Percentiles rank a stretch among this genome's conserved stretches.
Evolutionary conservation across 2,113 vertebrate species (phyloP).

Genomic region (Oncorhynchus clarkii): DNA sequence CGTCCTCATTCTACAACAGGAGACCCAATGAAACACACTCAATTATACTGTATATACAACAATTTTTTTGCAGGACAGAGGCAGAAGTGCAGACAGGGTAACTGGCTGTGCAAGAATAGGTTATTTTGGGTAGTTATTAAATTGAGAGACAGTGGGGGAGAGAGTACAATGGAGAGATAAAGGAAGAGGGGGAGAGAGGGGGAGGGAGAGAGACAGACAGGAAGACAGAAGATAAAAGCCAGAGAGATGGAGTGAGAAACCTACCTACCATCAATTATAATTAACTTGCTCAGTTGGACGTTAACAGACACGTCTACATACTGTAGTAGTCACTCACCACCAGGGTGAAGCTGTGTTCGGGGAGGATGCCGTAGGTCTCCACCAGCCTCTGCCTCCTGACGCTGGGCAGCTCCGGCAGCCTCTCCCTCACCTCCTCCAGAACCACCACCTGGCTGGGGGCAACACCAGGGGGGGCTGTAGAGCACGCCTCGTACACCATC

Average conservation of each 20-base stretch:
- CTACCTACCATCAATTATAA: too few species aligned
- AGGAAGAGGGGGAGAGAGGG: background rate
- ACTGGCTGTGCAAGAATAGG: background rate
- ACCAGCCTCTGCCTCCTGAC: constrained; percentile 82
- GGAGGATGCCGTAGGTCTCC: constrained; percentile 81
- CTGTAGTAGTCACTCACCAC: constrained; percentile 76
- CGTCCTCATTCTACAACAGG: constrained; percentile 84
- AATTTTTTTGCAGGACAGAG: constrained; percentile 8
- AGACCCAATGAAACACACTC: background rate
- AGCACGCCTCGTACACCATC: constrained; percentile 79
- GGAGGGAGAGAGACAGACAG: background rate
- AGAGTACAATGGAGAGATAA: constrained; percentile 6
- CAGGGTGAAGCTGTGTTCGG: constrained; percentile 87
- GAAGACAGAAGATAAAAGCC: background rate
- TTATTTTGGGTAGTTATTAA: too few species aligned
- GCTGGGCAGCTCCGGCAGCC: constrained; percentile 87
- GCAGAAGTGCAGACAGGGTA: background rate
- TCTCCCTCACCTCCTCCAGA: constrained; percentile 78
- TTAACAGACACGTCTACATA: background rate
- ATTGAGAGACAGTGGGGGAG: too few species aligned
- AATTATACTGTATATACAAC: background rate
- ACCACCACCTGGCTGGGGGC: constrained; percentile 80
- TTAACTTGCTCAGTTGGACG: too few species aligned
- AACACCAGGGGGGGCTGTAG: constrained; percentile 74
- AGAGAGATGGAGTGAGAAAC: background rate